Evolutionary conservation across 2,888 invertebrate species (phyloP).

Genomic region (Metalampra italica): DNA sequence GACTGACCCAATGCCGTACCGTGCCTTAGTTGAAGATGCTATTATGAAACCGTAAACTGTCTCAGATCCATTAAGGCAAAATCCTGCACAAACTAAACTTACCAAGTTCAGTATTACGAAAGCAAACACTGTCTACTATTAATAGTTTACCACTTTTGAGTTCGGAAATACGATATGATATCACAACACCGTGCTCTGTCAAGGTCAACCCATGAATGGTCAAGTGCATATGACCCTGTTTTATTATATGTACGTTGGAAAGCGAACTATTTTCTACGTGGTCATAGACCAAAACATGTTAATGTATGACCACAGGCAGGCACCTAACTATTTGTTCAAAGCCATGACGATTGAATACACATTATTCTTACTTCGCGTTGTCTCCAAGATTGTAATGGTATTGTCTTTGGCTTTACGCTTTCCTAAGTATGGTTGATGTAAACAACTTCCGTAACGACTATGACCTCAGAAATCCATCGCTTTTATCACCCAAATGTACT

Average conservation of each 20-base stretch:
- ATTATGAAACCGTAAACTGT: too few relatives aligned
- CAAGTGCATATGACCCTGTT: slow-evolving; percentile 36
- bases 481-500: too few relatives aligned
- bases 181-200: slow-evolving; percentile 22
- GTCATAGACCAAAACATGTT: slow-evolving; percentile 60
- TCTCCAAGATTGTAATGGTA: not conserved
- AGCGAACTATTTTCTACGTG: slow-evolving; percentile 58
- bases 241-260: slow-evolving; percentile 56
- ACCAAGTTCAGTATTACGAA: slow-evolving; percentile 13
- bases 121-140: not conserved
- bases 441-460: too few relatives aligned
- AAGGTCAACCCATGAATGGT: slow-evolving; percentile 51
- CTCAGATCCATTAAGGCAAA: slow-evolving; percentile 10
- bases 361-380: not conserved
- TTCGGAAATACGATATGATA: slow-evolving; percentile 15
- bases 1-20: too few relatives aligned
- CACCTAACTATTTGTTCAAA: slow-evolving; percentile 30
- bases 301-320: slow-evolving; percentile 44
- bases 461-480: too few relatives aligned
- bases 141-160: slow-evolving; percentile 11
- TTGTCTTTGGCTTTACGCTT: not conserved
- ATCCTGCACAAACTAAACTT: slow-evolving; percentile 22
- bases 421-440: not conserved
- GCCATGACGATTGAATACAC: slow-evolving; percentile 37
- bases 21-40: not conserved